Evolutionary conservation across 2,888 invertebrate genomes (phyloP), one percentile per base, ranked within the genome.

Genomic region (Campoplex capitator): DNA sequence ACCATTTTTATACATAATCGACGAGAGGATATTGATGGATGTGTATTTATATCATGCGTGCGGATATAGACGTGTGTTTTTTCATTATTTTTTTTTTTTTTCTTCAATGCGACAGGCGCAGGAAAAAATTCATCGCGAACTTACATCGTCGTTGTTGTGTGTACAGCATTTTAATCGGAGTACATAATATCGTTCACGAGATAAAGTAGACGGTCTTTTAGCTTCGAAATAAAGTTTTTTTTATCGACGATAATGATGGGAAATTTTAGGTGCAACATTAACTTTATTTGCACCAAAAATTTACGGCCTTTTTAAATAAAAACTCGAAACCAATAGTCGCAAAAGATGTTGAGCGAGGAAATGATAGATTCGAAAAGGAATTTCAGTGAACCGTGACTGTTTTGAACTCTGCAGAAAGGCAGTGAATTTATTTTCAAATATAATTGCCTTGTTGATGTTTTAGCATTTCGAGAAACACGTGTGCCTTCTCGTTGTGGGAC

Each of bases 141-240:
- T 45, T 45, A 45, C n/a, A 16, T 45, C 13, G 23, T 18, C 35
- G 38, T 67, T 28, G 35, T 13, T 11, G 54, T 56, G 78, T 70
- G 67, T 51, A 83, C 62, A 32, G 23, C 54, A 80, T 71, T 86
- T 85, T 80, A 76, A 76, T 86, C 79, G 75, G 56, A 79, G 79
- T 79, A 79, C 6, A 42, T 4, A 4, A 42, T 42, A 7, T 42
- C 42, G 42, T 54, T 83, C 79, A 79, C 71, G 78, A 45, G 45
- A 42, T 81, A 54, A 70, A 58, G 56, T 38, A 45, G 35, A 62
- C 35, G 68, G 18, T 75, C 48, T 45, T 74, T 79, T 71, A 38
- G 28, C 58, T 58, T 68, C 51, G 23, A 18, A 51, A 51, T 70
- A 48, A 65, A 86, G 74, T n/a, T n/a, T 79, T 71, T 86, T 48